Evolutionary conservation across 2,888 invertebrate species (phyloP).

Genomic region (Antheraea yamamai): DNA sequence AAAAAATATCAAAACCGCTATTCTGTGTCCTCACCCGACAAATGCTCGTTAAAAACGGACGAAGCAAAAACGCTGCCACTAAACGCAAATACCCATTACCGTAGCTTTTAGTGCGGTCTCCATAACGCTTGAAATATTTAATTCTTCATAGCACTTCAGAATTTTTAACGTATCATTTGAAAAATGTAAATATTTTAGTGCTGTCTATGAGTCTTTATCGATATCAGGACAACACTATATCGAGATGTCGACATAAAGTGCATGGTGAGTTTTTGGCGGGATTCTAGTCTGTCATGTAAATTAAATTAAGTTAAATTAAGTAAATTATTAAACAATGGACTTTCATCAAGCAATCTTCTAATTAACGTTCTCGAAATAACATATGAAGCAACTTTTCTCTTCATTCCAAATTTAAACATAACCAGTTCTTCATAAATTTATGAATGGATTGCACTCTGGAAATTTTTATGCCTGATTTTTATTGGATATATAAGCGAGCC

Average conservation of each 20-base stretch:
- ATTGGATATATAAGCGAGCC: too few species aligned
- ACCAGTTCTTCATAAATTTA: too few species aligned
- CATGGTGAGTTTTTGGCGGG: too few species aligned
- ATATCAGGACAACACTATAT: not conserved
- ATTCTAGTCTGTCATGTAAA: too few species aligned
- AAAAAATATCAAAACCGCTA: not conserved
- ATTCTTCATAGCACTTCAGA: conserved; percentile 13
- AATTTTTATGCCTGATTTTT: too few species aligned
- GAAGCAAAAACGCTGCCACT: conserved; percentile 51
- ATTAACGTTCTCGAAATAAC: too few species aligned
- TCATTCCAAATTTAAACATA: too few species aligned
- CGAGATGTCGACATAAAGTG: not conserved
- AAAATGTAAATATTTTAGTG: not conserved
- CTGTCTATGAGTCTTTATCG: not conserved
- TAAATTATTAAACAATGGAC: too few species aligned
- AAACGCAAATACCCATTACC: conserved; percentile 58
- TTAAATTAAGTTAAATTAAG: too few species aligned
- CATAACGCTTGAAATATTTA: conserved; percentile 29
- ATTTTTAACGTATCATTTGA: conserved; percentile 2
- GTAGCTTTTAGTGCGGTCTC: conserved; percentile 38
- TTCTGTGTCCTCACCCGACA: not conserved
- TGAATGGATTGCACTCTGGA: too few species aligned
- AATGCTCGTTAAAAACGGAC: conserved; percentile 34
- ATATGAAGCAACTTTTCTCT: too few species aligned
- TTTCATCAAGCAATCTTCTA: too few species aligned